A percentile compares a stretch with the other conserved stretches of the same genome.
Conservation (phyloP, 2,888 invertebrate species). For the Tubulanus polymorphus region DNA sequence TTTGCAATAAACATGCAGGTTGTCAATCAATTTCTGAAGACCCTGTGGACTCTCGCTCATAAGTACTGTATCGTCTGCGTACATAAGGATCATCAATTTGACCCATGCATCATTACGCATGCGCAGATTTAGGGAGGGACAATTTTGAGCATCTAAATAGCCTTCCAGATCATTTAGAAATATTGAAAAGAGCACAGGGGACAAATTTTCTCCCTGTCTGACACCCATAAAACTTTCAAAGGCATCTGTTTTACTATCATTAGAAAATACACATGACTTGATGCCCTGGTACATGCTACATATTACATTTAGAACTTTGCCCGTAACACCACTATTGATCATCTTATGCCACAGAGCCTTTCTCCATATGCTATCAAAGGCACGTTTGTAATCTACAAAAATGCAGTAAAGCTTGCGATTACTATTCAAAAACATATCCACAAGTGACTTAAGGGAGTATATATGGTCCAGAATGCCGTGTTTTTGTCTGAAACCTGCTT, state of each 20-base stretch:
- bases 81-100: too few relatives aligned
- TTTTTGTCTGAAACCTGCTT: conserved; percentile 18
- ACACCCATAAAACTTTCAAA: conserved; percentile 4
- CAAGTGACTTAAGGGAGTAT: conserved; percentile 13
- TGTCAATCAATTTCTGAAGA: too few relatives aligned
- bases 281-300: conserved; percentile 1
- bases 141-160: too few relatives aligned
- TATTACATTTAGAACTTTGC: conserved; percentile 4
- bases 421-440: conserved; percentile 11
- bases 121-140: too few relatives aligned
- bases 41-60: too few relatives aligned
- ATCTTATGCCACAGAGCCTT: conserved; percentile 16
- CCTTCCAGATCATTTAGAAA: background rate
- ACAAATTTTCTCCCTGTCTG: conserved; percentile 2
- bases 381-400: conserved; percentile 15
- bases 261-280: conserved; percentile 10
- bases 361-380: conserved; percentile 16
- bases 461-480: conserved; percentile 17
- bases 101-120: too few relatives aligned
- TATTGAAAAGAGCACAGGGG: background rate
- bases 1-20: too few relatives aligned
- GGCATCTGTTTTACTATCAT: conserved; percentile 9
- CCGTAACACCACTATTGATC: background rate
- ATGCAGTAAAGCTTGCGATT: conserved; percentile 10
- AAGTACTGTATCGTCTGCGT: too few relatives aligned